Conservation (phyloP, 2,113 vertebrate genomes). For the Ranitomeya imitator region DNA sequence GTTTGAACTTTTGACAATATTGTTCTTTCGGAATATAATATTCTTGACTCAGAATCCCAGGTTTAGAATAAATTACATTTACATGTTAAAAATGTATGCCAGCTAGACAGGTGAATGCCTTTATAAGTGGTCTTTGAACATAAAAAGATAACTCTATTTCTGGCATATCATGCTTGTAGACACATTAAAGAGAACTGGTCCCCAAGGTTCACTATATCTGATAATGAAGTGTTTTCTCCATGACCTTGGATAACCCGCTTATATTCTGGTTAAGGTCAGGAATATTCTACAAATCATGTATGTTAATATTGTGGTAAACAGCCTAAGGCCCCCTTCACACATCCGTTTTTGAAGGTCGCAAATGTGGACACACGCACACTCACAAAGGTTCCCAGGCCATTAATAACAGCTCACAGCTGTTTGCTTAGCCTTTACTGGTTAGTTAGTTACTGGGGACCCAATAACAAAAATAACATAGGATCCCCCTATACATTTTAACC, state of each 20-base stretch:
- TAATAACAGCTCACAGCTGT: too few species aligned
- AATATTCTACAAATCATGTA: background rate
- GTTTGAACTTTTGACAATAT: background rate
- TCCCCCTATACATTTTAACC: too few species aligned
- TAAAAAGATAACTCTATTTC: background rate
- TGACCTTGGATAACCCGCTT: background rate
- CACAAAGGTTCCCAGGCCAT: too few species aligned
- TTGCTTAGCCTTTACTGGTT: too few species aligned
- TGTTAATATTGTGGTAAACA: background rate
- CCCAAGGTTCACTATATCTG: background rate
- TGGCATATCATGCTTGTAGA: background rate
- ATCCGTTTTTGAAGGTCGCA: too few species aligned
- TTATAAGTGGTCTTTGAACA: background rate
- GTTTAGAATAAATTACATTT: constrained; percentile 24
- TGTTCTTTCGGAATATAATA: background rate
- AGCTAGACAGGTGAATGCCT: background rate
- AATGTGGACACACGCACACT: too few species aligned
- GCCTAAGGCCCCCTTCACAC: too few species aligned
- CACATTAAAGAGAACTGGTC: background rate
- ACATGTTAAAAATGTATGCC: background rate
- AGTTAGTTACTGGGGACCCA: too few species aligned
- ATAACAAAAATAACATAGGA: too few species aligned
- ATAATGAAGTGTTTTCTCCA: background rate
- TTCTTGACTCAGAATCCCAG: background rate
- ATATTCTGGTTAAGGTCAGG: background rate